phyloP scores from a whole-genome alignment of 2,797 vertebrate species.

The Dendrocincla tyrannina region DNA sequence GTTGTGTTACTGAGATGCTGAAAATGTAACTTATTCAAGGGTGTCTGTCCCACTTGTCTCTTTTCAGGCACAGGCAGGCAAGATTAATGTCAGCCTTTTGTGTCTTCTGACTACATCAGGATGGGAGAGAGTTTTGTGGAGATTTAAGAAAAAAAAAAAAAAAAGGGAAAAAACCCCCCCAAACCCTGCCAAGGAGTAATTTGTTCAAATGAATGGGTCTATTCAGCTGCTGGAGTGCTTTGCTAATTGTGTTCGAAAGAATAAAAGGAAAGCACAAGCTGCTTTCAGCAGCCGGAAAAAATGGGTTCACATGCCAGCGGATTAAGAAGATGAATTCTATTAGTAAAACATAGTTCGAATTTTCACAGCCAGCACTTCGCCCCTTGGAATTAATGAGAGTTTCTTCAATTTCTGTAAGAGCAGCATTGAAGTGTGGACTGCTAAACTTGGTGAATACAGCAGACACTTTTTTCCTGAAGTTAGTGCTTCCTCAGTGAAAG shows the following conservation, averaged over 20 bases:
- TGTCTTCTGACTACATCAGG: constrained; percentile 48
- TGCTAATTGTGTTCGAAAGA: constrained; percentile 77
- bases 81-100: constrained; percentile 71
- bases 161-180: background rate
- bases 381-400: background rate
- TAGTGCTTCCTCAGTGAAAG: background rate
- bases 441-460: background rate
- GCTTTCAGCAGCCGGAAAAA: constrained; percentile 63
- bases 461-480: background rate
- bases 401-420: background rate
- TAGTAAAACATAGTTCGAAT: constrained; percentile 59
- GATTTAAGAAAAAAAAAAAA: background rate
- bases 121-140: constrained; percentile 30
- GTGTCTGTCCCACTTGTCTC: constrained; percentile 13
- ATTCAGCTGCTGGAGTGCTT: constrained; percentile 75
- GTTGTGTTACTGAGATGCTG: background rate
- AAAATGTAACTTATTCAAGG: constrained; percentile 4
- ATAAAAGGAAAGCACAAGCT: constrained; percentile 73
- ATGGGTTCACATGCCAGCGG: constrained; percentile 50
- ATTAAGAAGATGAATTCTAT: constrained; percentile 64
- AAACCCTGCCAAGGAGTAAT: constrained; percentile 68
- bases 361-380: background rate
- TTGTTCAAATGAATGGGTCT: constrained; percentile 79
- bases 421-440: background rate
- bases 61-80: constrained; percentile 29